Conservation (phyloP, 2,888 invertebrate species). For the Atrina japonica region DNA sequence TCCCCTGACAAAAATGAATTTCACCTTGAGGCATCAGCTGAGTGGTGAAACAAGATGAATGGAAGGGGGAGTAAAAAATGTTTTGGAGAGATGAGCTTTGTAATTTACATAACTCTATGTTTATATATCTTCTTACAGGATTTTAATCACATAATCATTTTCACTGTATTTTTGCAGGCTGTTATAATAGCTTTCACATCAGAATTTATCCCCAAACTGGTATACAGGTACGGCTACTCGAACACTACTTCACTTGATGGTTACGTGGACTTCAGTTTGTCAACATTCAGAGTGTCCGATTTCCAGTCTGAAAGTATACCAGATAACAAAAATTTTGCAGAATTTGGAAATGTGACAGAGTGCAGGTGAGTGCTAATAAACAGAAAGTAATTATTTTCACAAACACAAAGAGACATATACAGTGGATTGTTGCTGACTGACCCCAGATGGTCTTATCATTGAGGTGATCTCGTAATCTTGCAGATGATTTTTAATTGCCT, state of each 20-base stretch:
- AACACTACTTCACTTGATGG: constrained; percentile 59
- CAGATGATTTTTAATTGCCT: too few relatives aligned
- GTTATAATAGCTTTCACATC: constrained; percentile 99
- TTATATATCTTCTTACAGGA: background rate
- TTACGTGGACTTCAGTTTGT: constrained; percentile 75
- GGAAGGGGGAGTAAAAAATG: too few relatives aligned
- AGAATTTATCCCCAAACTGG: constrained; percentile 97
- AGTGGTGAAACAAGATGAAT: too few relatives aligned
- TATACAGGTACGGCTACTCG: constrained; percentile 87
- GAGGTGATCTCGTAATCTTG: too few relatives aligned
- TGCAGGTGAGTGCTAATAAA: constrained; percentile 67
- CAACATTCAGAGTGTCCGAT: constrained; percentile 70
- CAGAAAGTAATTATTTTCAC: too few relatives aligned
- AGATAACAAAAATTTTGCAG: constrained; percentile 39
- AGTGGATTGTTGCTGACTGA: too few relatives aligned
- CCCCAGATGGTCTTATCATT: too few relatives aligned
- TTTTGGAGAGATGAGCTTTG: too few relatives aligned
- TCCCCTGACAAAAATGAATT: too few relatives aligned
- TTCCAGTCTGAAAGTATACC: constrained; percentile 67
- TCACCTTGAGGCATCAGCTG: too few relatives aligned
- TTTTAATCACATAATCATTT: background rate
- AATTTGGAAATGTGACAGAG: constrained; percentile 62
- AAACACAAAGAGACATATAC: too few relatives aligned
- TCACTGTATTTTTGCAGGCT: constrained; percentile 85
- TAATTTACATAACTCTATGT: too few relatives aligned